Evolutionary conservation across 2,888 invertebrate genomes (phyloP).

Genomic region (Cenopis cana): DNA sequence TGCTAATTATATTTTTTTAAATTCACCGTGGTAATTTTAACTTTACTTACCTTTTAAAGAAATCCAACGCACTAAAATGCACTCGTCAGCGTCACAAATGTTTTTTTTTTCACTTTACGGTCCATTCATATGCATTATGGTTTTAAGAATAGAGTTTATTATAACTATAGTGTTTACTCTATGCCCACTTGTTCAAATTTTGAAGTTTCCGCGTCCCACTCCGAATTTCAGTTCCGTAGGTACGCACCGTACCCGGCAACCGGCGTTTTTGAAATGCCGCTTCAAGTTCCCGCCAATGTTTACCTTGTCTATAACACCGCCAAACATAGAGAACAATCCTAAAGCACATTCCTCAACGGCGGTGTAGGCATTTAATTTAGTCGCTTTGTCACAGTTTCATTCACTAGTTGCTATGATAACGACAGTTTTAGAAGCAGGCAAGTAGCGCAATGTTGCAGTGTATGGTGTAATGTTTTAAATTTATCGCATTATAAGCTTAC

Average conservation of each 20-base stretch:
- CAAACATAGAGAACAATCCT: constrained; percentile 9
- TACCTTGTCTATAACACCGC: constrained; percentile 44
- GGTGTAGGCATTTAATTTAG: constrained; percentile 17
- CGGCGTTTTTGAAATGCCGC: constrained; percentile 64
- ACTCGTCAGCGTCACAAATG: constrained; percentile 24
- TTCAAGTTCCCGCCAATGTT: constrained; percentile 58
- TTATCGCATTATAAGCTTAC: constrained; percentile 2
- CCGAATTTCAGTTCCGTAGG: constrained; percentile 45
- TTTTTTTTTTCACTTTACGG: constrained; percentile 26
- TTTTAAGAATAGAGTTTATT: constrained; percentile 10
- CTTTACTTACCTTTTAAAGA: constrained; percentile 17
- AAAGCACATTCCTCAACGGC: background rate
- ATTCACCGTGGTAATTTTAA: background rate
- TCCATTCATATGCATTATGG: constrained; percentile 23
- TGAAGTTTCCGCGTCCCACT: constrained; percentile 51
- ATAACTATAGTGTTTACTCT: constrained; percentile 41
- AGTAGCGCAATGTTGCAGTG: background rate
- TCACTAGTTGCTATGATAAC: constrained; percentile 14
- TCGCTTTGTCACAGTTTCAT: constrained; percentile 27
- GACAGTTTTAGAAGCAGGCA: constrained; percentile 10
- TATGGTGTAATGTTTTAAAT: constrained; percentile 19
- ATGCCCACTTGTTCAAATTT: constrained; percentile 50
- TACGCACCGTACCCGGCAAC: constrained; percentile 51
- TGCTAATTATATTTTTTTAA: no score
- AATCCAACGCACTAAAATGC: constrained; percentile 16